Evolutionary conservation across 2,113 vertebrate genomes (phyloP).

Genomic region (Rana temporaria): DNA sequence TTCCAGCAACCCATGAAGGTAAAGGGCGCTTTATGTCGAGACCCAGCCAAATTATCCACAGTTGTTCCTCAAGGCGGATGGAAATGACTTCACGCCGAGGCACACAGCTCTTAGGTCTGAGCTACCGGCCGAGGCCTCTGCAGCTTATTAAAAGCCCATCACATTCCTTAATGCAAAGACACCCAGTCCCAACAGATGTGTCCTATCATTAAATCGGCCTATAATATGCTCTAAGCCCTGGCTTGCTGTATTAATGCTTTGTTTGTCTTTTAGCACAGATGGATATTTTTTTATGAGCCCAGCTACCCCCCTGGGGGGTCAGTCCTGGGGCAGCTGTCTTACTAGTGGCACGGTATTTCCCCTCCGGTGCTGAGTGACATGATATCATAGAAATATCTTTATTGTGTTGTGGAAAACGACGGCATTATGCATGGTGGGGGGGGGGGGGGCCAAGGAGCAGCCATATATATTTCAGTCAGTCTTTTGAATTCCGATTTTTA

Average conservation of each 20-base stretch:
- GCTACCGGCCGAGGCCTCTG: slow-evolving; percentile 25
- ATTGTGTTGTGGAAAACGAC: neutral
- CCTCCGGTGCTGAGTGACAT: slow-evolving; percentile 31
- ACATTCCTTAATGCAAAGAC: slow-evolving; percentile 58
- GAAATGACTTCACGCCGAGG: slow-evolving; percentile 10
- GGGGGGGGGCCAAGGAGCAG: neutral
- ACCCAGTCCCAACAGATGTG: slow-evolving; percentile 71
- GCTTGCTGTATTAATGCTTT: slow-evolving; percentile 79
- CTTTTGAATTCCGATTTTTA: too few relatives aligned
- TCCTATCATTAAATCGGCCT: slow-evolving; percentile 73
- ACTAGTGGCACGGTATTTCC: slow-evolving; percentile 47
- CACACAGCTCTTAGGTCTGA: neutral
- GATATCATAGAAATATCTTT: slow-evolving; percentile 25
- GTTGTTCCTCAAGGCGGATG: neutral
- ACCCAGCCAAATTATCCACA: neutral
- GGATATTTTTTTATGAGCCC: slow-evolving; percentile 82
- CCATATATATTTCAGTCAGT: neutral
- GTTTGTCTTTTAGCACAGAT: slow-evolving; percentile 82
- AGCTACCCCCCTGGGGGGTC: slow-evolving; percentile 73
- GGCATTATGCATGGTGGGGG: neutral
- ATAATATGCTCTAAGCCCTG: slow-evolving; percentile 71
- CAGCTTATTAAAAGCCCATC: slow-evolving; percentile 50
- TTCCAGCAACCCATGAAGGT: too few relatives aligned
- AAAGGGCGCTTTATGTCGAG: neutral
- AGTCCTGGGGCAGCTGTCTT: slow-evolving; percentile 75